Conservation (phyloP, 2,113 vertebrate species). For the Malaclemys terrapin region DNA sequence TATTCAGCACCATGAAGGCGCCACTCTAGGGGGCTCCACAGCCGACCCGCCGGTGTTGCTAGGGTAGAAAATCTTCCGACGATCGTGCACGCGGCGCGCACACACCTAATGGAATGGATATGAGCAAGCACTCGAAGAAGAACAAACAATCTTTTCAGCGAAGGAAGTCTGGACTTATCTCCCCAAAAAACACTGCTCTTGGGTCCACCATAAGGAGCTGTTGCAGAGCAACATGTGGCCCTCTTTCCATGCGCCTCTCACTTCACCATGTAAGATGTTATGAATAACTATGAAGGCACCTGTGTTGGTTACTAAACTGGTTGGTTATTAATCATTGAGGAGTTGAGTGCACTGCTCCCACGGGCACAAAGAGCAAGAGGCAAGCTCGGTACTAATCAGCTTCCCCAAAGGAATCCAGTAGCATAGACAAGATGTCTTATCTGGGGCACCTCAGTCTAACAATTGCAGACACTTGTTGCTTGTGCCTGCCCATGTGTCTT, state of each 20-base stretch:
- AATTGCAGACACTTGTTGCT: slow-evolving; percentile 22
- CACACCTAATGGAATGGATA: too few relatives aligned
- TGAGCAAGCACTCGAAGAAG: too few relatives aligned
- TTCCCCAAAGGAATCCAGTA: not conserved
- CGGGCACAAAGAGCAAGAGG: not conserved
- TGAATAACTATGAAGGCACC: slow-evolving; percentile 12
- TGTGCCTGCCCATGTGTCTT: not conserved
- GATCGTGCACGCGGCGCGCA: too few relatives aligned
- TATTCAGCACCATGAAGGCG: too few relatives aligned
- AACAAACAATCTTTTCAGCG: not conserved
- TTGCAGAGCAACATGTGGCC: not conserved
- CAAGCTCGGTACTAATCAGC: not conserved
- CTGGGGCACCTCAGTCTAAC: not conserved
- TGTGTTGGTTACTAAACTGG: not conserved
- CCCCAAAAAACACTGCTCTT: not conserved
- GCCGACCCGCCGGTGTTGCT: too few relatives aligned
- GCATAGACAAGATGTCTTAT: not conserved
- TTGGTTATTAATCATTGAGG: not conserved
- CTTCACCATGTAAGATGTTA: slow-evolving; percentile 10
- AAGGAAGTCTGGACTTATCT: not conserved
- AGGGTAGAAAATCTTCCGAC: too few relatives aligned
- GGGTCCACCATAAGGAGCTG: not conserved
- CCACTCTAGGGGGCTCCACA: too few relatives aligned
- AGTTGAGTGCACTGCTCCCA: not conserved
- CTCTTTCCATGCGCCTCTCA: not conserved